Conservation (phyloP, 2,888 invertebrate genomes). For the Amphiduros pacificus region DNA sequence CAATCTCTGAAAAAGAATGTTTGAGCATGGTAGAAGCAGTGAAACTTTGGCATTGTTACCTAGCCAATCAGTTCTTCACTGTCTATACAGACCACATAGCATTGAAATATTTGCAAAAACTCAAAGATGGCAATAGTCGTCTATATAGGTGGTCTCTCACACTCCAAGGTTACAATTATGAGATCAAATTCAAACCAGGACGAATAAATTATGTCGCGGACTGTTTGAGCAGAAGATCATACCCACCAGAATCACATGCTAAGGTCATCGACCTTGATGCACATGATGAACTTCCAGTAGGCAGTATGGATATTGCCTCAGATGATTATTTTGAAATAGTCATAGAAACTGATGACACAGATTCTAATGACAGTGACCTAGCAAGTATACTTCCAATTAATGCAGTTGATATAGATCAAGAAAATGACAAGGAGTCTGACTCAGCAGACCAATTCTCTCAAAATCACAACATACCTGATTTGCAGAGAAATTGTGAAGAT, state of each 20-base stretch:
- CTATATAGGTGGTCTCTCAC: slow-evolving; percentile 6
- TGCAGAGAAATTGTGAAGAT: not conserved
- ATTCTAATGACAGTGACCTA: not conserved
- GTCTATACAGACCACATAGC: slow-evolving; percentile 10
- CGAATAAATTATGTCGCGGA: slow-evolving; percentile 7
- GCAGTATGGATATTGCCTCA: not conserved
- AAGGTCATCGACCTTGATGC: not conserved
- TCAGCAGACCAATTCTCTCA: not conserved
- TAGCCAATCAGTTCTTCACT: not conserved
- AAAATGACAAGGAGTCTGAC: not conserved
- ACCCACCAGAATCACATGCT: too few species aligned
- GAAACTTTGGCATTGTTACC: not conserved
- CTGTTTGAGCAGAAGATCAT: not conserved
- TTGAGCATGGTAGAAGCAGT: not conserved
- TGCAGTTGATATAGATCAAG: not conserved
- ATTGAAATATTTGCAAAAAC: not conserved
- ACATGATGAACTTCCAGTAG: not conserved
- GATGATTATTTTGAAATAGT: not conserved
- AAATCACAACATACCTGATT: not conserved
- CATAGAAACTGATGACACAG: not conserved
- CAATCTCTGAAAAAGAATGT: slow-evolving; percentile 1
- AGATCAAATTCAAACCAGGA: slow-evolving; percentile 5
- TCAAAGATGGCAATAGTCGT: slow-evolving; percentile 4
- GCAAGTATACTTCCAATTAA: not conserved
- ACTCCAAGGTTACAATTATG: slow-evolving; percentile 18